Percentiles rank a stretch among this genome's conserved stretches.
phyloP scores from a whole-genome alignment of 2,797 vertebrate genomes.

The Rallus crepitans region DNA sequence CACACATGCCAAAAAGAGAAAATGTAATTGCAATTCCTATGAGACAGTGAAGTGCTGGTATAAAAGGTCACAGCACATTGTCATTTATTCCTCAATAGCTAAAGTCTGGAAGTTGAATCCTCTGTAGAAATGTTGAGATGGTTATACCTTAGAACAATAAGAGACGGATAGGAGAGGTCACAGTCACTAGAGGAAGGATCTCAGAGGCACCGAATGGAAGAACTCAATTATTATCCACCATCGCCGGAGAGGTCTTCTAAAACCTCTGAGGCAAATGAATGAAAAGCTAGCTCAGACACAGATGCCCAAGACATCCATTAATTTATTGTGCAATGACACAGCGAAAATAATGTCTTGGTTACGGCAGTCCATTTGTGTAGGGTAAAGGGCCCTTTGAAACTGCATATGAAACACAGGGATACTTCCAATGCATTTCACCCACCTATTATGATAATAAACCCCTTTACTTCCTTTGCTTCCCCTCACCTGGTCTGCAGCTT shows the following conservation, averaged over 20 bases:
- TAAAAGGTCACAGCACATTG: slow-evolving; percentile 24
- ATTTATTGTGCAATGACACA: neutral
- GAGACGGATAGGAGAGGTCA: neutral
- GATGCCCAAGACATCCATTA: slow-evolving; percentile 2
- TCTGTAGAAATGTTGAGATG: slow-evolving; percentile 3
- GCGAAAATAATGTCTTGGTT: neutral
- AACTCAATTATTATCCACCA: slow-evolving; percentile 17
- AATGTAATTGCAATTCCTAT: slow-evolving; percentile 17
- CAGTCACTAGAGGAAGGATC: neutral
- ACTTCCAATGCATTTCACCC: neutral
- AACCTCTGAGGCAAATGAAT: neutral
- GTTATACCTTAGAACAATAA: neutral
- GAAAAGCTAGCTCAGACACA: neutral
- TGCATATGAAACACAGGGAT: neutral
- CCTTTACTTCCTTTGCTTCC: neutral
- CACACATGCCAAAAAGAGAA: neutral
- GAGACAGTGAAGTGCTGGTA: neutral
- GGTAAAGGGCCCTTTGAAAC: neutral
- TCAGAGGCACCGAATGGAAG: neutral
- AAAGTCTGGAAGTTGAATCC: slow-evolving; percentile 10
- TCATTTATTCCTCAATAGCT: slow-evolving; percentile 5
- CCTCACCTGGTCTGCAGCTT: neutral
- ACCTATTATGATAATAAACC: neutral
- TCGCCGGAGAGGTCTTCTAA: neutral
- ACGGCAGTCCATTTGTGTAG: neutral